phyloP scores from a whole-genome alignment of 2,888 invertebrate genomes.

The Latheticus oryzae region DNA sequence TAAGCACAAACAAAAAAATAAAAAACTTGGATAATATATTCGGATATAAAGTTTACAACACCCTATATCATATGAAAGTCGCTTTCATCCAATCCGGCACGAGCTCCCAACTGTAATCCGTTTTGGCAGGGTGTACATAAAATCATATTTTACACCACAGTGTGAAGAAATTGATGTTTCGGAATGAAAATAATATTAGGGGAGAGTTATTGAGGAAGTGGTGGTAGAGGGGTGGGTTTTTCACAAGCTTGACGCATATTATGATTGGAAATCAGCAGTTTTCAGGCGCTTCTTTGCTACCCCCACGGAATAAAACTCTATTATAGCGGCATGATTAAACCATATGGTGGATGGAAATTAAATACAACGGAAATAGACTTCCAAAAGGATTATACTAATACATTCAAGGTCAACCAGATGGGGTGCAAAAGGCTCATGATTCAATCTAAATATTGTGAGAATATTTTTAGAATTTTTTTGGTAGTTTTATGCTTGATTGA shows the following conservation, averaged over 20 bases:
- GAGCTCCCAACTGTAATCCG: slow-evolving; percentile 56
- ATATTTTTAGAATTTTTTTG: no score
- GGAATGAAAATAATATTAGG: slow-evolving; percentile 64
- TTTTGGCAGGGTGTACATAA: slow-evolving; percentile 59
- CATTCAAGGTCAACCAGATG: no score
- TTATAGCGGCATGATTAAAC: slow-evolving; percentile 25
- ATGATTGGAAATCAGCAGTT: slow-evolving; percentile 40
- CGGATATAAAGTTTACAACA: slow-evolving; percentile 29
- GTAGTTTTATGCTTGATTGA: no score
- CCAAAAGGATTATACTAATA: not conserved
- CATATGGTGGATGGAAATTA: slow-evolving; percentile 27
- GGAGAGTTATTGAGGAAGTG: slow-evolving; percentile 59
- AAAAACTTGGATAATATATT: slow-evolving; percentile 35
- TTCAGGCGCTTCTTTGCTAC: slow-evolving; percentile 23
- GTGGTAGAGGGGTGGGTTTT: slow-evolving; percentile 28
- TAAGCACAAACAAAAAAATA: slow-evolving; percentile 30
- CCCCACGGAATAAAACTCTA: slow-evolving; percentile 16
- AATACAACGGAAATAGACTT: not conserved
- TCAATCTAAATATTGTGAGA: no score
- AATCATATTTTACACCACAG: slow-evolving; percentile 62
- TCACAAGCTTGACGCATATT: slow-evolving; percentile 13
- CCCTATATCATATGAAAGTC: slow-evolving; percentile 33
- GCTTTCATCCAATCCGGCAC: slow-evolving; percentile 41
- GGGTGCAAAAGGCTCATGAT: no score
- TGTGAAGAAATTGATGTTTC: slow-evolving; percentile 64